Evolutionary conservation across 1,140 invertebrate genomes (phyloP), one percentile per base, ranked within the genome.

Genomic region (Zophobas morio): DNA sequence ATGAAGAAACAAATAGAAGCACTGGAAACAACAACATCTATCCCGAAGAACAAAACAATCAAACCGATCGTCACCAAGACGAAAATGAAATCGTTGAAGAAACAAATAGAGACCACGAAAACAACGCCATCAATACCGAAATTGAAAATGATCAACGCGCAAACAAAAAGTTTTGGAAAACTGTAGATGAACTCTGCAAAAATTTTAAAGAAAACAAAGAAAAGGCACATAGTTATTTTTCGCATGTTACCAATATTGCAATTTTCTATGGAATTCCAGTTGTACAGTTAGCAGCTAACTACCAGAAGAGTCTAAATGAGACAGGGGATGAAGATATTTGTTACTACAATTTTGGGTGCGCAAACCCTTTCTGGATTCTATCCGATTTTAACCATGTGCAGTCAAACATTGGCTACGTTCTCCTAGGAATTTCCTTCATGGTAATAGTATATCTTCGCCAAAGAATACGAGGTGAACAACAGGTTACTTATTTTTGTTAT

Each of bases 331-430:
- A 96, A 84, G 96, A 98, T 87, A 87, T 96, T 34, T 98, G 96
- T 85, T 98, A 96, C 85, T 98, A 96, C 88, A 98, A 98, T 86
- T 97, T 96, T 84, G 86, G 94, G 8, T 98, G 96, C 86, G 91
- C 95, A 0, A 93, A 96, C 87, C 95, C 94, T 1, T 86, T 95
- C 1, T 89, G 90, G 53, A 84, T 90, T 2, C 85, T 94, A 34
- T 93, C 90, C 33, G 94, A 96, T 83, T 95, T 95, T 83, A 95
- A 95, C 88, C 96, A 96, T 85, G 91, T 97, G 35, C 97, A 92
- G 84, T 96, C 95, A 1, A 98, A 98, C 86, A 90, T 96, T 78
- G 95, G 95, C 0, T 98, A 98, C 82, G 86, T 97, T n/a, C 83
- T 96, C 60, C 89, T 97, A 0, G 96, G 96, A 0, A 76, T 89